Evolutionary conservation across 2,797 vertebrate species (phyloP).

Genomic region (Phyllotis vaccarum): DNA sequence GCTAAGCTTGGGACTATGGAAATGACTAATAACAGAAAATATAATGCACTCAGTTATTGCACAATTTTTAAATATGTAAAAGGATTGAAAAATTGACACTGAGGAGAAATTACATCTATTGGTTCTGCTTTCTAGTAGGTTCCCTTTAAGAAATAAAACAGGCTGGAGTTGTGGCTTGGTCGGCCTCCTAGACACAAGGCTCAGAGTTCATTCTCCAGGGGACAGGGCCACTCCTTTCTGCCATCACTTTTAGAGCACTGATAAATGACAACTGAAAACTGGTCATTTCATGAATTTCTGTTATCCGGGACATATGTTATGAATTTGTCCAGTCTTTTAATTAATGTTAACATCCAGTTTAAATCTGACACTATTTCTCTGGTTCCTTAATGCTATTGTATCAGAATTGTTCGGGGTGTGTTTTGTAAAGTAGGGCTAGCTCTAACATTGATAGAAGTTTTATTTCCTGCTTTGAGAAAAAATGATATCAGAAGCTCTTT

Average conservation of each 20-base stretch:
- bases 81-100: neutral
- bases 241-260: constrained; percentile 13
- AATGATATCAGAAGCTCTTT: constrained; percentile 68
- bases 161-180: neutral
- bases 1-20: constrained; percentile 3
- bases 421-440: constrained; percentile 1
- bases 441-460: constrained; percentile 37
- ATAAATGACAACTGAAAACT: neutral
- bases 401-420: constrained; percentile 48
- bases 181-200: neutral
- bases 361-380: constrained; percentile 15
- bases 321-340: constrained; percentile 25
- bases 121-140: neutral
- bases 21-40: neutral
- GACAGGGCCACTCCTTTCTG: neutral
- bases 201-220: neutral
- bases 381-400: constrained; percentile 13
- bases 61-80: neutral
- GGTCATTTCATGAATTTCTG: constrained; percentile 29
- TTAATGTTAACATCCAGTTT: neutral
- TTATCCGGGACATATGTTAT: constrained; percentile 32
- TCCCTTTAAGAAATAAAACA: neutral
- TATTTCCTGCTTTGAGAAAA: constrained; percentile 66
- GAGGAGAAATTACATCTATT: neutral
- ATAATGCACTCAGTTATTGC: neutral